Conservation (phyloP, 2,797 vertebrate genomes). For the Salarias fasciatus region DNA sequence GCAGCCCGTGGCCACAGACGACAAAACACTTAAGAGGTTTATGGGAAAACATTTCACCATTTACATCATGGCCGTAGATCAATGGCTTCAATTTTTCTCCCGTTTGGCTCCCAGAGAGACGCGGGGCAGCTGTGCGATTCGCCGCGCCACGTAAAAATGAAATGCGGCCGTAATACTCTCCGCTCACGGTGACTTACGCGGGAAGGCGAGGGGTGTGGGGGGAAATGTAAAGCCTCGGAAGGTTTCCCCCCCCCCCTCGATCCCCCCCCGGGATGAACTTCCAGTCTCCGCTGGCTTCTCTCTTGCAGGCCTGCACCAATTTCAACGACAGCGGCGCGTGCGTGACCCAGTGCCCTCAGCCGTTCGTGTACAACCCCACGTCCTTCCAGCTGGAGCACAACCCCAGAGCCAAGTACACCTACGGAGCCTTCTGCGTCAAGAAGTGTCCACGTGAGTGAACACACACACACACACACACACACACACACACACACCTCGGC, state of each 20-base stretch:
- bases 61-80: slow-evolving; percentile 69
- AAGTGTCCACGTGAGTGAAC: slow-evolving; percentile 94
- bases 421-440: slow-evolving; percentile 97
- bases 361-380: slow-evolving; percentile 96
- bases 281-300: background rate
- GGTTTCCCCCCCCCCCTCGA: slow-evolving; percentile 16
- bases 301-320: slow-evolving; percentile 86
- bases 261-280: too few relatives aligned
- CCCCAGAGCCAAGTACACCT: slow-evolving; percentile 95
- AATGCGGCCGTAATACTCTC: slow-evolving; percentile 58
- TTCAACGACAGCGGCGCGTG: slow-evolving; percentile 98
- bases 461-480: too few relatives aligned
- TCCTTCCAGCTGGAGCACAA: slow-evolving; percentile 96
- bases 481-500: too few relatives aligned
- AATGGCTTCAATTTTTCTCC: slow-evolving; percentile 71
- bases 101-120: slow-evolving; percentile 46
- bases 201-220: too few relatives aligned
- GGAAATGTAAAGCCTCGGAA: background rate
- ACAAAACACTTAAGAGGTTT: slow-evolving; percentile 72
- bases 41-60: slow-evolving; percentile 75
- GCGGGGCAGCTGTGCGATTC: slow-evolving; percentile 13
- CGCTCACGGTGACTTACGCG: slow-evolving; percentile 30
- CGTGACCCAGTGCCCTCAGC: slow-evolving; percentile 96
- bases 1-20: slow-evolving; percentile 50
- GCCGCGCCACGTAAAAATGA: slow-evolving; percentile 52